A percentile compares a stretch with the other conserved stretches of the same genome.
phyloP scores from a whole-genome alignment of 2,113 vertebrate genomes.

The Andinoacara biseriatus region DNA sequence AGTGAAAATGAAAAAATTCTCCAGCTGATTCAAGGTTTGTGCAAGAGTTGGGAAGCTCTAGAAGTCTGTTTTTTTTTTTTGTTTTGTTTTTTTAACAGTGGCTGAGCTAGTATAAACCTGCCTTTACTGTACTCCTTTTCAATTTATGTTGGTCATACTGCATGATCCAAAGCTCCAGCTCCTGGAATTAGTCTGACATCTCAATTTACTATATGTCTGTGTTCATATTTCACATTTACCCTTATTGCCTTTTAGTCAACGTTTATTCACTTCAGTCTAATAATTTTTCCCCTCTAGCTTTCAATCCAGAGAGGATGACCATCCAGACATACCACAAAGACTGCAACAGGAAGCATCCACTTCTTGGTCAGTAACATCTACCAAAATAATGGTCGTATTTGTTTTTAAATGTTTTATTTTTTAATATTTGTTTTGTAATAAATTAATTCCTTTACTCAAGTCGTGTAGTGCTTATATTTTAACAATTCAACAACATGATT shows the following conservation, averaged over 20 bases:
- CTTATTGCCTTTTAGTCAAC: neutral
- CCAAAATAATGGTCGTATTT: neutral
- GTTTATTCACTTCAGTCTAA: neutral
- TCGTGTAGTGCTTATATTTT: neutral
- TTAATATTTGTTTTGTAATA: too few species aligned
- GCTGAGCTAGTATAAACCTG: neutral
- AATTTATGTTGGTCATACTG: neutral
- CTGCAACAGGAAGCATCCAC: slow-evolving; percentile 45
- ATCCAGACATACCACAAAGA: slow-evolving; percentile 53
- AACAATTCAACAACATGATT: neutral
- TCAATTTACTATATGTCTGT: neutral
- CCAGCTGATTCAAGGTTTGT: slow-evolving; percentile 51
- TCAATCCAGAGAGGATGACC: neutral
- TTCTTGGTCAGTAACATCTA: slow-evolving; percentile 65
- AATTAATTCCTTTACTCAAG: neutral
- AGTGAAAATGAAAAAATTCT: slow-evolving; percentile 34
- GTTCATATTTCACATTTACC: neutral
- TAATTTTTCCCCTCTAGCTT: slow-evolving; percentile 15
- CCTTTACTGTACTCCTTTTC: neutral
- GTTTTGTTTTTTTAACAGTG: neutral
- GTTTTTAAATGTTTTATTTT: too few species aligned
- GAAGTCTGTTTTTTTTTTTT: neutral
- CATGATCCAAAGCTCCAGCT: neutral
- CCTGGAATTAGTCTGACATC: neutral
- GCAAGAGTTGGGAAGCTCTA: neutral